Base-by-base conservation (phyloP, 2,113 vertebrate species). In the Camelus dromedarius region DNA sequence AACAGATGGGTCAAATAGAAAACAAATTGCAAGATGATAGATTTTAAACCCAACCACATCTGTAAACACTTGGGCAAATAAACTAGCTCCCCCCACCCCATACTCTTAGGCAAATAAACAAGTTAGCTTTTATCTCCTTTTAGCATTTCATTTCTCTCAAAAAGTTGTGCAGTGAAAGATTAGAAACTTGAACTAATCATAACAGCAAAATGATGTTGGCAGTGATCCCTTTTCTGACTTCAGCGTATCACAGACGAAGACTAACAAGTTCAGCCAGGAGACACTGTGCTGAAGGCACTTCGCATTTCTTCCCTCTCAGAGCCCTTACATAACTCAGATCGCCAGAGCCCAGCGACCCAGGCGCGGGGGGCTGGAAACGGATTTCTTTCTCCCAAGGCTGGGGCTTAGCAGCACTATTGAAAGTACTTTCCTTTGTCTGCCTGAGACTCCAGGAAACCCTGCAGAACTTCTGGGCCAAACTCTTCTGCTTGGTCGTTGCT, bases 221-320 rank as follows among this genome's bases (percentile, higher is more conserved):
- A 89, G 58, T 1, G 52, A 46, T 77, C 82, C 69, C 62, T 87
- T 42, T 38, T 89, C 95, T 96, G 96, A 96, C 66, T 79, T 83
- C 26, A 90, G 96, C 69, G 2, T 83, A 95, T 97, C 93, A 95
- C 52, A 38, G 95, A 97, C 85, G 91, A 96, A 66, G 81, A 50
- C 79, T 83, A 67, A 88, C 35, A 91, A 82, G 96, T 96, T 98
- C 97, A 96, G 96, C 97, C 96, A 97, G 90, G 96, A 96, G 92
- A 86, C 93, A 92, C 69, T 19, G 52, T 28, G 69, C 95, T 87
- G 93, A 93, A 91, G 96, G 93, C 88, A 24, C 75, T 91, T 95
- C 75, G n/a, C 91, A 38, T 92, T 89, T 80, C 91, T 96, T 86
- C 69, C 72, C 69, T 80, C 73, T 7, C 32, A 15, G 48, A 66